Base-by-base conservation (phyloP, 2,888 invertebrate genomes). In the Idaea straminata region DNA sequence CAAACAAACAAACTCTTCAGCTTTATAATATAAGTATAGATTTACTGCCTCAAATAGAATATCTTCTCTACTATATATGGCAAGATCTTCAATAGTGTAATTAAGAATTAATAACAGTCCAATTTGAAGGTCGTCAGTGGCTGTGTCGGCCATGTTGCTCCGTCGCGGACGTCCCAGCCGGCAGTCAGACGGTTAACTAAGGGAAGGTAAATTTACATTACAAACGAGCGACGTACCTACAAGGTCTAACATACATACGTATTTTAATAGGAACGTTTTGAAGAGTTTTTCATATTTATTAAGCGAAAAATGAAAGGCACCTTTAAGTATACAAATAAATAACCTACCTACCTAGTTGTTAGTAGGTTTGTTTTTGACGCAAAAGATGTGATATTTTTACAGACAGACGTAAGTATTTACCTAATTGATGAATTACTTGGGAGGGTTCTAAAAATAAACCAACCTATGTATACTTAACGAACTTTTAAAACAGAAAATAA, bases 131-230 rank as follows among this genome's bases (percentile, higher is more conserved):
- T 69, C 69, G 73, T 70, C 75, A 70, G 71, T 71, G 72, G 69
- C 74, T 70, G 67, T 67, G 67, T 67, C 74, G 75, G 72, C 77
- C 78, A 79, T 81, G 82, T 76, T 74, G 74, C 75, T 77, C 72
- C 74, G 74, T 77, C 79, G 78, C 74, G 78, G 76, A 71, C 75
- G 72, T 71, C 73, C 75, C 78, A 77, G 77, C 78, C 77, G 78
- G 73, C 71, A 76, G 69, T 74, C 73, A 76, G 69, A 74, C 69
- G 71, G 80, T 81, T 82, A 83, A 83, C 84, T 83, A 82, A 86
- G 82, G 82, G 81, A 81, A 83, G 80, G 85, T 83, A 82, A 82
- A 87, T 87, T 87, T 86, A 83, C 87, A 87, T 87, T 79, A 83
- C 85, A 87, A 86, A 87, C 85, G 85, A 83, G 79, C 76, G 79